Percentiles rank a stretch among this genome's conserved stretches.
Conservation (phyloP, 1,140 invertebrate species). For the Andricus grossulariae region DNA sequence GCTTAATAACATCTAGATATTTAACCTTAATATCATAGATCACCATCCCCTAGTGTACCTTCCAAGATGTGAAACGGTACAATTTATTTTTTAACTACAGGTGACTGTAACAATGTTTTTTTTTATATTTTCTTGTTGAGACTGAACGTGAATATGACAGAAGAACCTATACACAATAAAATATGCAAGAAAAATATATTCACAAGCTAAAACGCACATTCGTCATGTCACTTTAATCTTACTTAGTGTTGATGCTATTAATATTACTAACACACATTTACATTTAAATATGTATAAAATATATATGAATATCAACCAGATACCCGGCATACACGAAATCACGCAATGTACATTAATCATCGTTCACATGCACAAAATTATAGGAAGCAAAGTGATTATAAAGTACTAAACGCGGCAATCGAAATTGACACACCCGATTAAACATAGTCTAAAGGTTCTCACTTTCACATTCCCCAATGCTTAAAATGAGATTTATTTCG, state of each 20-base stretch:
- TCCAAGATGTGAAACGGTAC: too few relatives aligned
- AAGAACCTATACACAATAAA: neutral
- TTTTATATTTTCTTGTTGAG: neutral
- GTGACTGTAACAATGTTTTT: neutral
- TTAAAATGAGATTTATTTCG: neutral
- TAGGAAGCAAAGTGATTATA: constrained; percentile 44
- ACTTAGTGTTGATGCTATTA: constrained; percentile 38
- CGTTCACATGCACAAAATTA: constrained; percentile 50
- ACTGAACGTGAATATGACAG: neutral
- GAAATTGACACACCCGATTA: constrained; percentile 13
- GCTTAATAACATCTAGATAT: too few relatives aligned
- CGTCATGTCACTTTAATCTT: neutral
- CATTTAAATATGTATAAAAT: constrained; percentile 37
- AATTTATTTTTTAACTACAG: too few relatives aligned
- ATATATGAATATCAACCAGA: constrained; percentile 33
- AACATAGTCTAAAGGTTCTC: neutral
- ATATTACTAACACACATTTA: constrained; percentile 21
- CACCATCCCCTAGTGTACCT: too few relatives aligned
- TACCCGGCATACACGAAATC: constrained; percentile 37
- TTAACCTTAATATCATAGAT: too few relatives aligned
- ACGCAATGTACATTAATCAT: constrained; percentile 57
- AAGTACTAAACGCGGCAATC: constrained; percentile 28
- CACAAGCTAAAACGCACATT: neutral
- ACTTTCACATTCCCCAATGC: neutral
- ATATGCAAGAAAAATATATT: neutral